Percentiles rank a stretch among this genome's conserved stretches.
Conservation (phyloP, 2,113 vertebrate species). For the Oncorhynchus keta region DNA sequence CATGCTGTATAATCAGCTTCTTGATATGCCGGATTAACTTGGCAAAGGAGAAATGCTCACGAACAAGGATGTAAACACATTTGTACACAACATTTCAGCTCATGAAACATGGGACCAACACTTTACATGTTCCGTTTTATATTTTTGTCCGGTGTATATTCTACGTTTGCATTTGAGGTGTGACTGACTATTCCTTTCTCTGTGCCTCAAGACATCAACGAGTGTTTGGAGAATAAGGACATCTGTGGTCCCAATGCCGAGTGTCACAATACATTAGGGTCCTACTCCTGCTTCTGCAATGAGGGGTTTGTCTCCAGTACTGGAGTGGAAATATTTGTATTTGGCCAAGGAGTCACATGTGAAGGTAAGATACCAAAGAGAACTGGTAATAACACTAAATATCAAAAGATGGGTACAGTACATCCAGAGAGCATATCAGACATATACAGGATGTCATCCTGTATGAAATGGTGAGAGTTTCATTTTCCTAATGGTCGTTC, state of each 20-base stretch:
- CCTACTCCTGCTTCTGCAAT: constrained; percentile 53
- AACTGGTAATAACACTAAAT: background rate
- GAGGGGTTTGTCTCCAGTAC: constrained; percentile 44
- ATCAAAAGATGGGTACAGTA: background rate
- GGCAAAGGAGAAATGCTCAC: too few relatives aligned
- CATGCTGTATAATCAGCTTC: too few relatives aligned
- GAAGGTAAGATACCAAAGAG: constrained; percentile 39
- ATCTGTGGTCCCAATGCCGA: constrained; percentile 36
- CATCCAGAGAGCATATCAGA: background rate
- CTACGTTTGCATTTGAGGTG: background rate
- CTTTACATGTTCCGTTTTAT: too few relatives aligned
- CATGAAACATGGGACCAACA: too few relatives aligned
- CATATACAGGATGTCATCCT: background rate
- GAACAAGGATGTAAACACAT: too few relatives aligned
- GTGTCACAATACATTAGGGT: background rate
- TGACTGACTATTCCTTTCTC: background rate
- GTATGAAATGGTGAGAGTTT: background rate
- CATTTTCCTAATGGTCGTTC: background rate
- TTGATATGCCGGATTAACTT: too few relatives aligned
- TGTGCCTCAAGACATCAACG: constrained; percentile 54
- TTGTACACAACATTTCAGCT: too few relatives aligned
- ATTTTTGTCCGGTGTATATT: too few relatives aligned
- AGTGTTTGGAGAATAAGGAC: background rate
- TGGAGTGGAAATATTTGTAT: rapidly evolving
- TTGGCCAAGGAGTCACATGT: constrained; percentile 29